Evolutionary conservation across 1,140 invertebrate genomes (phyloP), one percentile per base, ranked within the genome.

Genomic region (Drosophila triauraria): DNA sequence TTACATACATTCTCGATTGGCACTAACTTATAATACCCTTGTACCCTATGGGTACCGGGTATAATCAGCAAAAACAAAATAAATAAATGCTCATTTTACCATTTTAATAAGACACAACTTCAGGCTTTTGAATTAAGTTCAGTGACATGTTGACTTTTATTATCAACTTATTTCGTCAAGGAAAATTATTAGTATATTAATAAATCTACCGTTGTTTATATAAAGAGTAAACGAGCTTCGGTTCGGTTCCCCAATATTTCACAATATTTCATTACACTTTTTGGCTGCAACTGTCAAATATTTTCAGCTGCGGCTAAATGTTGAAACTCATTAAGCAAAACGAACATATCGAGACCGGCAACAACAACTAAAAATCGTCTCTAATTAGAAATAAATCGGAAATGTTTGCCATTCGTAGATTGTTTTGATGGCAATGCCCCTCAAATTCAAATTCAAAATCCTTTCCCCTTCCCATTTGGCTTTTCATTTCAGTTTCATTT

Each of bases 361-460:
- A 69, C 67, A 77, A 57, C 50, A 69, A 43, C 72, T 69, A 84
- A 88, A 88, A 81, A 75, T 78, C 80, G 77, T 63, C 74, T 90
- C 85, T 88, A 88, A 88, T 88, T 88, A 88, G 85, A 88, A 88
- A 90, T 90, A 90, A 90, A 90, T 90, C 85, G 85, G 70, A 90
- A 88, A 88, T 87, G 72, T 87, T 84, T 87, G 75, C 80, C 83
- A 68, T 69, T 76, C 71, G 42, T 44, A 63, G 65, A 80, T 67
- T 78, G 78, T 84, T 84, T 84, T 84, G 82, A 84, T 85, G 82
- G 67, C 82, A 71, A 71, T 86, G 78, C 75, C 78, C 78, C 71
- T 53, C 71, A 85, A 76, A 74, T 69, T 80, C 71, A 35, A 35
- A 35, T 10, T 35, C 32, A 10, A 10, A 10, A 10, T 35, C 48